phyloP scores from a whole-genome alignment of 2,797 vertebrate genomes.

The Mormyrus hasselquistii region DNA sequence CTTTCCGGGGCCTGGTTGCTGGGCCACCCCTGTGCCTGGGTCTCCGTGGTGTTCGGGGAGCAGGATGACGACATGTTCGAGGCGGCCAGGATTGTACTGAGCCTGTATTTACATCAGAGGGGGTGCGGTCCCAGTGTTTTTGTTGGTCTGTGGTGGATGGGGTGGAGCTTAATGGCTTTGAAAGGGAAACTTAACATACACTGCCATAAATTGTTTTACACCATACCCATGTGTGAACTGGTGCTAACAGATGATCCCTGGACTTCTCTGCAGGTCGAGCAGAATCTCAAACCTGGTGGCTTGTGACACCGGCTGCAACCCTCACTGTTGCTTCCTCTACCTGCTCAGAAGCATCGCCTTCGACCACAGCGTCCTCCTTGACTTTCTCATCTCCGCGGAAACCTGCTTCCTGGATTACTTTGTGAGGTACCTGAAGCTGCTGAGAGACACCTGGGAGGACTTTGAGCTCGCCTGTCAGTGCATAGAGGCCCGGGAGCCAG shows the following conservation, averaged over 20 bases:
- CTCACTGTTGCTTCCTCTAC: conserved; percentile 83
- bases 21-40: conserved; percentile 70
- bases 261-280: conserved; percentile 17
- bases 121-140: conserved; percentile 49
- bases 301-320: conserved; percentile 69
- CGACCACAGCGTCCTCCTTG: conserved; percentile 80
- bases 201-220: background rate
- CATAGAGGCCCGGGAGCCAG: conserved; percentile 29
- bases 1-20: conserved; percentile 29
- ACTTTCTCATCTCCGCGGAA: conserved; percentile 90
- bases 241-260: background rate
- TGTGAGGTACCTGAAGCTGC: conserved; percentile 79
- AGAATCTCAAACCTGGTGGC: conserved; percentile 20
- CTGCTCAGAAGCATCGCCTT: conserved; percentile 74
- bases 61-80: conserved; percentile 96
- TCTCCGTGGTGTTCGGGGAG: conserved; percentile 75
- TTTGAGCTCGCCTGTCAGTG: conserved; percentile 57
- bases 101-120: conserved; percentile 65
- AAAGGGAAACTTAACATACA: background rate
- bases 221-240: no score
- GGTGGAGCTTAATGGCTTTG: background rate
- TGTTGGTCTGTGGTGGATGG: background rate
- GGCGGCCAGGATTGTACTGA: conserved; percentile 67
- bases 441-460: conserved; percentile 60
- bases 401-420: conserved; percentile 93